These are phyloP conservation scores for Agrilus planipennis DNA, from an alignment of 1,140 invertebrate genomes.

Conservation along the genomic window DNA sequence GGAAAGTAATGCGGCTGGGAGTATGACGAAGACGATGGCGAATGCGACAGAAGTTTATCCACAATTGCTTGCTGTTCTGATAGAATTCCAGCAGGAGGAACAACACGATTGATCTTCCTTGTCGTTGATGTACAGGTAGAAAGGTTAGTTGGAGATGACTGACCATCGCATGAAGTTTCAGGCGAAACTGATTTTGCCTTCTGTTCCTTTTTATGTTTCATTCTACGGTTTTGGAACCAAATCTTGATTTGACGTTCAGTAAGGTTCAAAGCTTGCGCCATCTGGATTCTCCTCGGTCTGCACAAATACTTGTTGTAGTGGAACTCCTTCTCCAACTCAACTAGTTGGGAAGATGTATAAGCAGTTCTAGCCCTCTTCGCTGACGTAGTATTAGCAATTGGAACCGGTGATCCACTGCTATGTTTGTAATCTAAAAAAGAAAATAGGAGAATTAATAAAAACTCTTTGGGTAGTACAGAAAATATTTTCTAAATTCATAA, in stretches of 20 bases:
- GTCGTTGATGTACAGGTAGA: neutral
- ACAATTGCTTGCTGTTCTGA: constrained; percentile 6
- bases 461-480: no score
- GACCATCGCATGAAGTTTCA: neutral
- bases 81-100: no score
- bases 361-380: constrained; percentile 49
- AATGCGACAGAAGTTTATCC: constrained; percentile 5
- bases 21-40: neutral
- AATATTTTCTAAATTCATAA: no score
- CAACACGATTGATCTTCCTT: neutral
- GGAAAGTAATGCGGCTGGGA: constrained; percentile 6
- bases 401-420: neutral
- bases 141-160: constrained; percentile 4
- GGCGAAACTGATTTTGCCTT: constrained; percentile 11
- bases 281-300: constrained; percentile 63
- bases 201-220: constrained; percentile 50
- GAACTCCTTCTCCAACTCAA: constrained; percentile 74
- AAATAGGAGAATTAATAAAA: no score
- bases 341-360: constrained; percentile 68
- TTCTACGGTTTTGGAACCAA: constrained; percentile 64
- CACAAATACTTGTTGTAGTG: constrained; percentile 67
- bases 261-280: constrained; percentile 58
- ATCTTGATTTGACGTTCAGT: constrained; percentile 84
- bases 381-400: neutral
- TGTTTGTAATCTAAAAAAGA: no score